Conservation (phyloP, 2,113 vertebrate genomes). For the Bettongia penicillata region DNA sequence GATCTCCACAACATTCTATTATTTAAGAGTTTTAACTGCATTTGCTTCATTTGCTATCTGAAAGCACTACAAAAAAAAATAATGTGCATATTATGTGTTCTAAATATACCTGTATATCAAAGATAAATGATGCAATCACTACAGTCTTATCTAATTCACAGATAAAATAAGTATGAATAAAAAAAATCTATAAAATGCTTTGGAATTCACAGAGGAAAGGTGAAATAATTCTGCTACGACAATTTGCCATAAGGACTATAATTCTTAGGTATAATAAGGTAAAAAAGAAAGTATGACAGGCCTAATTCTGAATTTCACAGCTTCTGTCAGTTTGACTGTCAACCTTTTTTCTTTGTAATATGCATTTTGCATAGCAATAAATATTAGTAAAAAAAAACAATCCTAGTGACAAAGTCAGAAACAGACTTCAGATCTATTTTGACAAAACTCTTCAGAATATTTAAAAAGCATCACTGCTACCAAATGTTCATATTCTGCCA, state of each 20-base stretch:
- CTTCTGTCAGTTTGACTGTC: conserved; percentile 44
- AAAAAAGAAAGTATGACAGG: conserved; percentile 5
- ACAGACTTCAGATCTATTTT: conserved; percentile 52
- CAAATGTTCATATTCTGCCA: conserved; percentile 24
- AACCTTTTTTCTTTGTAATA: conserved; percentile 14
- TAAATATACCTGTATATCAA: neutral
- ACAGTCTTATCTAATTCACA: neutral
- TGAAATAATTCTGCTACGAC: conserved; percentile 17
- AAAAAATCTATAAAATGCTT: conserved; percentile 8
- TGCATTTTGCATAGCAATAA: conserved; percentile 33
- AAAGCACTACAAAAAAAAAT: conserved; percentile 13
- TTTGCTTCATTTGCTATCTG: conserved; percentile 1
- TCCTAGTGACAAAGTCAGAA: conserved; percentile 51
- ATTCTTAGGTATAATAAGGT: conserved; percentile 24
- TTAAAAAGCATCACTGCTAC: conserved; percentile 33
- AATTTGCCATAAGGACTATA: neutral
- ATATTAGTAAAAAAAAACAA: conserved; percentile 35
- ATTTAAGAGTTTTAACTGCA: conserved; percentile 9
- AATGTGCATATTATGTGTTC: neutral
- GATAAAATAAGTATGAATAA: conserved; percentile 7
- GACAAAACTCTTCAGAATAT: conserved; percentile 60
- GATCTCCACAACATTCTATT: neutral
- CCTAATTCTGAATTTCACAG: conserved; percentile 49
- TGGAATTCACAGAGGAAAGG: conserved; percentile 33
- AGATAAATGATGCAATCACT: neutral